Evolutionary conservation across 2,888 invertebrate genomes (phyloP).

Genomic region (Gandaritis pyraliata): DNA sequence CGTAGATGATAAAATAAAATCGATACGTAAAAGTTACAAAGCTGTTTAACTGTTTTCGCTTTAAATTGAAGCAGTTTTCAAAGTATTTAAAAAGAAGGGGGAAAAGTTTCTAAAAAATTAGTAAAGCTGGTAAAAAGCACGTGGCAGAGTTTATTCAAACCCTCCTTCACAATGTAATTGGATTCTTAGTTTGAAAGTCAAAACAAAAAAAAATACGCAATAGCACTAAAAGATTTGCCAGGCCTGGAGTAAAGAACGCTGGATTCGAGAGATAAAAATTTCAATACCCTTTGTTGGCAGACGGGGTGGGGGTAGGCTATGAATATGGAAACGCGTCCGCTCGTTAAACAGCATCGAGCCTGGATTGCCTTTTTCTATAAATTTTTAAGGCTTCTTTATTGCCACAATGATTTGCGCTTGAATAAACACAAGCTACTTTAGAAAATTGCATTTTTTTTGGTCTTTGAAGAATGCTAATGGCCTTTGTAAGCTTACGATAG

Average conservation of each 20-base stretch:
- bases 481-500: not conserved
- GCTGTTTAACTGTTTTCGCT: not conserved
- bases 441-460: conserved; percentile 5
- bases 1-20: conserved; percentile 1
- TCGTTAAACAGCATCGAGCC: conserved; percentile 53
- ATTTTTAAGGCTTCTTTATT: conserved; percentile 49
- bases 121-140: too few relatives aligned
- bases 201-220: conserved; percentile 24
- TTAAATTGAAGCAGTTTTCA: conserved; percentile 1
- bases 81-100: too few relatives aligned
- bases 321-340: conserved; percentile 57
- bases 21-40: conserved; percentile 3
- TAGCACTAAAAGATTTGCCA: conserved; percentile 34
- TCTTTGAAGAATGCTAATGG: conserved; percentile 3
- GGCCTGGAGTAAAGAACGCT: conserved; percentile 42
- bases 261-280: conserved; percentile 50
- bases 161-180: conserved; percentile 6
- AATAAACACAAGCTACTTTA: conserved; percentile 12
- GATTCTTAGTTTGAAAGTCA: conserved; percentile 3
- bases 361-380: conserved; percentile 56
- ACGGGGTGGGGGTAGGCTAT: conserved; percentile 35
- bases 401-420: conserved; percentile 32
- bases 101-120: too few relatives aligned
- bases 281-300: conserved; percentile 50
- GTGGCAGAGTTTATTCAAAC: not conserved